Conservation (phyloP, 92 coral and sea anemone species). For the Umimayanthus chanpuru region DNA sequence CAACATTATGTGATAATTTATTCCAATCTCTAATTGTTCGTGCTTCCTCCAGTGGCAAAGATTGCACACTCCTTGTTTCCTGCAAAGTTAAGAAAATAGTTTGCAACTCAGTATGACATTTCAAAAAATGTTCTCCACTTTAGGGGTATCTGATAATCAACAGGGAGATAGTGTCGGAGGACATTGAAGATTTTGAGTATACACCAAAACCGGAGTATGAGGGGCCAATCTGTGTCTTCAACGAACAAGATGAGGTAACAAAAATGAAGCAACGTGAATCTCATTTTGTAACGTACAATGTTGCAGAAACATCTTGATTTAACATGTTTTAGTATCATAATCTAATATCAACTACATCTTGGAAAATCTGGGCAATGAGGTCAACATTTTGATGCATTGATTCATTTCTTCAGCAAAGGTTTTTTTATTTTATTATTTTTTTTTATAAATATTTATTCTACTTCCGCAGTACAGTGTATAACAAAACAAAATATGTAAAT, state of each 20-base stretch:
- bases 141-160: slow-evolving; percentile 94
- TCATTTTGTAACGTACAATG: background rate
- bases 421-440: too few species aligned
- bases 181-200: slow-evolving; percentile 96
- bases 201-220: slow-evolving; percentile 98
- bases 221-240: slow-evolving; percentile 91
- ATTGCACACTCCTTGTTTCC: background rate
- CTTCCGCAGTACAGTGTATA: too few species aligned
- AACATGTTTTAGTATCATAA: too few species aligned
- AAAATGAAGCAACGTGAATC: background rate
- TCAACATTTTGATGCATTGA: too few species aligned
- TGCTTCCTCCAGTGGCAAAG: too few species aligned
- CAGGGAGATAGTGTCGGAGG: slow-evolving; percentile 92
- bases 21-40: too few species aligned
- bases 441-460: background rate
- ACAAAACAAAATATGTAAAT: too few species aligned
- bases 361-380: too few species aligned
- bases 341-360: too few species aligned
- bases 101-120: background rate
- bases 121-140: background rate
- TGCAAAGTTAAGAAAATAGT: background rate
- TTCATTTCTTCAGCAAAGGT: too few species aligned
- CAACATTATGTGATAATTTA: too few species aligned
- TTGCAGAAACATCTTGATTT: too few species aligned
- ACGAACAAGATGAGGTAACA: slow-evolving; percentile 95